Evolutionary conservation across 1,140 invertebrate genomes (phyloP).

Genomic region (Bombus affinis): DNA sequence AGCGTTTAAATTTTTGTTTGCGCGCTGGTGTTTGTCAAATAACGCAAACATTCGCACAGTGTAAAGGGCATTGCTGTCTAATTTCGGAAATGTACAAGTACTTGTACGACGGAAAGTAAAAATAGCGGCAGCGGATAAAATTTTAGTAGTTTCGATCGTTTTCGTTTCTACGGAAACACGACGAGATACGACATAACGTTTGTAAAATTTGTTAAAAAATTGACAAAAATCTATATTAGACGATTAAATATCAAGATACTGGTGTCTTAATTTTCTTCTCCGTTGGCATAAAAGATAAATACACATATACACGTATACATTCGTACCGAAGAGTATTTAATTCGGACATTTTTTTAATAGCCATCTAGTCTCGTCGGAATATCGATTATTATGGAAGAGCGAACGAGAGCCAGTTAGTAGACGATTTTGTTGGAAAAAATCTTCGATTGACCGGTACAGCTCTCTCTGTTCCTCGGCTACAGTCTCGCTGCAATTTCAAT

Average conservation of each 20-base stretch:
- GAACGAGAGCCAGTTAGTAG: background rate
- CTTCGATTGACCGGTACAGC: background rate
- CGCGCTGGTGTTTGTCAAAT: background rate
- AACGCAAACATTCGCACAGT: background rate
- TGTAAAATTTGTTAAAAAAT: too few relatives aligned
- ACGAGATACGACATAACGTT: too few relatives aligned
- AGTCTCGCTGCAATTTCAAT: constrained; percentile 25
- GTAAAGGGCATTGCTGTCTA: background rate
- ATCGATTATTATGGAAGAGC: background rate
- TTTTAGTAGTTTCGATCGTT: too few relatives aligned
- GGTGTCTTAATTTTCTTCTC: too few relatives aligned
- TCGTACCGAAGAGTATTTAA: too few relatives aligned
- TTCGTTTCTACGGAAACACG: too few relatives aligned
- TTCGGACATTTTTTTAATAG: background rate
- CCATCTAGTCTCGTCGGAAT: background rate
- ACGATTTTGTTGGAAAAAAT: background rate
- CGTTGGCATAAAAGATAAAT: too few relatives aligned
- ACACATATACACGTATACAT: too few relatives aligned
- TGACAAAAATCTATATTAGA: too few relatives aligned
- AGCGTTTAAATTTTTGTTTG: background rate
- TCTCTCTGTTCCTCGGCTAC: background rate
- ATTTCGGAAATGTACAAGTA: background rate
- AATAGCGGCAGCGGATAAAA: background rate
- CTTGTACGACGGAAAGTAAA: background rate
- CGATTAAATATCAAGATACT: too few relatives aligned